Evolutionary conservation across 1,140 invertebrate species (phyloP), one percentile per base, ranked within the genome.

Genomic region (Grapholita molesta): DNA sequence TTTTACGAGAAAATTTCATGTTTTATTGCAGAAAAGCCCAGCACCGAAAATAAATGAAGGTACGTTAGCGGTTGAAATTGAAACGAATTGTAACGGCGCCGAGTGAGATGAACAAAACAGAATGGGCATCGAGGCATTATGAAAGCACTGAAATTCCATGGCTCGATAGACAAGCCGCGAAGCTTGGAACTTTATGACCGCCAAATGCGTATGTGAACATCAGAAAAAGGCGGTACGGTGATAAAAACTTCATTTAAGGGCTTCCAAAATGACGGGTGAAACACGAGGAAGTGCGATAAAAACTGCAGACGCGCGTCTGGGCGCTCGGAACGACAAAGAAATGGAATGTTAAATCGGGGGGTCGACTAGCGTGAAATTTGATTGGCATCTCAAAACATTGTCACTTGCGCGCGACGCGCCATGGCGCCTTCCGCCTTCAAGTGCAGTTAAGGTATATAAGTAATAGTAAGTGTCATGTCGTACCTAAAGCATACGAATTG

Each of bases 201-300:
- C 66, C 76, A 83, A 83, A 80, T 71, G 76, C 72, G 75, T 79
- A 80, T 82, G 78, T 79, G 76, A 66, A 71, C 76, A 74, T 70
- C 71, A 76, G 78, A 75, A 79, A 80, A 79, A 76, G 73, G 66
- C 77, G 74, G 76, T 79, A 74, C 67, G 73, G 64, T 80, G 79
- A 84, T 84, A 85, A 88, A 88, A 85, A 82, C 65, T 61, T 57
- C 76, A 72, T 72, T 82, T 79, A 80, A 80, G 78, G 75, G 78
- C 75, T 85, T 79, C 72, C 75, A 76, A 83, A 83, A 85, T 78
- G 83, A 86, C 79, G 71, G 65, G 73, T 76, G 72, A 70, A 84
- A 75, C 76, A 75, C 67, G 73, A 77, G 77, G 74, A 78, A 73
- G 68, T 69, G 70, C 72, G 82, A 85, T 88, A 86, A 85, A 86